Evolutionary conservation across 2,797 vertebrate genomes (phyloP), one percentile per base, ranked within the genome.

Genomic region (Arvicola amphibius): DNA sequence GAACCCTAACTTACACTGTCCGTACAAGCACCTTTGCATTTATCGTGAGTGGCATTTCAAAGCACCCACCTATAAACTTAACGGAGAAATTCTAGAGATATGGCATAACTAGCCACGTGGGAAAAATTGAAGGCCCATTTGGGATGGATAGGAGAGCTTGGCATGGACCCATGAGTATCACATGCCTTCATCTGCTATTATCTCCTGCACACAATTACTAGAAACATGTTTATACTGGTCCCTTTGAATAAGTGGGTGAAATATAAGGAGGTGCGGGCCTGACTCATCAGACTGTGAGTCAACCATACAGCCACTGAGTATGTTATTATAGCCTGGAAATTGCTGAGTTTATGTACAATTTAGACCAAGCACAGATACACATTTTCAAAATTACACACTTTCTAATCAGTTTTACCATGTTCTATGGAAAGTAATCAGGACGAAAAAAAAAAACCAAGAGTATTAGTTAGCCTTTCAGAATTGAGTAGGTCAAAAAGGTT

Each of bases 301-400:
- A 81, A 96, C 79, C 77, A 37, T 1, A 13, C 83, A 1, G 93
- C 95, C 95, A 96, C 94, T 92, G 85, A 97, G 88, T 86, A 63
- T 98, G 96, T 97, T 98, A 98, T 98, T 98, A 98, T 79, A 95
- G 91, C 93, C 97, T 97, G 67, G 95, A 98, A 98, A 98, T 94
- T 98, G 98, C 97, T 97, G 97, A 98, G 87, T 76, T 98, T 94
- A 96, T 97, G 96, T 93, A 92, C 92, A 96, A 73, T 92, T 94
- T 96, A 95, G 94, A 96, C 96, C 97, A 96, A 97, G 90, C 90
- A 93, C 89, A 97, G 97, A 97, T 95, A 94, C 93, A 97, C 98
- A 97, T 92, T 98, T 98, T 96, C 95, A 96, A 98, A 98, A 97
- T 98, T 73, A 98, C 95, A 97, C 6, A 74, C 89, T 97, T 95